Evolutionary conservation across 2,888 invertebrate genomes (phyloP).

Genomic region (Sussaba pulchella): DNA sequence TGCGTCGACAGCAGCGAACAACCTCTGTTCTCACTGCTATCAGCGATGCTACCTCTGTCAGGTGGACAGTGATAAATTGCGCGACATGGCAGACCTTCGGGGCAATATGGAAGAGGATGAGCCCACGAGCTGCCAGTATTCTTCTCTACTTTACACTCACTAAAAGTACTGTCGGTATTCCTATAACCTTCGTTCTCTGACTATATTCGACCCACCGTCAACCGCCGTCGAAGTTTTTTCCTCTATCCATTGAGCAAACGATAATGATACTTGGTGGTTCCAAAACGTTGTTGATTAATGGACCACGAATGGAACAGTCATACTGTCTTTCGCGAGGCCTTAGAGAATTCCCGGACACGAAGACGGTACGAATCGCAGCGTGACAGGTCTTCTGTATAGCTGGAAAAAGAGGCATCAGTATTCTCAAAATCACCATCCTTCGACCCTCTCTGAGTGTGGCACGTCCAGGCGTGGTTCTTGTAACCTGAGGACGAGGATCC

Average conservation of each 20-base stretch:
- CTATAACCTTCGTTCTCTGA: slow-evolving; percentile 50
- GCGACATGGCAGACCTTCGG: slow-evolving; percentile 66
- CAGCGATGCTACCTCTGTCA: slow-evolving; percentile 65
- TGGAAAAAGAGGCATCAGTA: not conserved
- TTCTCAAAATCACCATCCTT: slow-evolving; percentile 55
- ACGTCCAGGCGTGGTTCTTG: slow-evolving; percentile 68
- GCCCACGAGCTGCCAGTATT: slow-evolving; percentile 50
- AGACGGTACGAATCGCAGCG: not conserved
- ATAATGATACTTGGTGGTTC: slow-evolving; percentile 69
- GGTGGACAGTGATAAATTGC: slow-evolving; percentile 71
- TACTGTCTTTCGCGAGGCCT: slow-evolving; percentile 39
- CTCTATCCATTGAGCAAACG: slow-evolving; percentile 31
- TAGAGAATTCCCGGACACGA: not conserved
- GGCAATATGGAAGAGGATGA: slow-evolving; percentile 68
- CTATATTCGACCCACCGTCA: slow-evolving; percentile 54
- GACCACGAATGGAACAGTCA: slow-evolving; percentile 78
- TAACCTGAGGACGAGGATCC: slow-evolving; percentile 74
- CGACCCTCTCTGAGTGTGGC: slow-evolving; percentile 61
- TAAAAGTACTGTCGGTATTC: slow-evolving; percentile 4
- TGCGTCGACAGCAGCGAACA: slow-evolving; percentile 35
- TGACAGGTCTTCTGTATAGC: not conserved
- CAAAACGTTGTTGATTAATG: slow-evolving; percentile 80
- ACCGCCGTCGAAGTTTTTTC: slow-evolving; percentile 61
- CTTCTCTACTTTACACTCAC: slow-evolving; percentile 1
- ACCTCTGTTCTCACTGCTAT: slow-evolving; percentile 50